Base-by-base conservation (phyloP, 30 jellyfish, hydroid and myxozoan genomes). In the Pelagia noctiluca region DNA sequence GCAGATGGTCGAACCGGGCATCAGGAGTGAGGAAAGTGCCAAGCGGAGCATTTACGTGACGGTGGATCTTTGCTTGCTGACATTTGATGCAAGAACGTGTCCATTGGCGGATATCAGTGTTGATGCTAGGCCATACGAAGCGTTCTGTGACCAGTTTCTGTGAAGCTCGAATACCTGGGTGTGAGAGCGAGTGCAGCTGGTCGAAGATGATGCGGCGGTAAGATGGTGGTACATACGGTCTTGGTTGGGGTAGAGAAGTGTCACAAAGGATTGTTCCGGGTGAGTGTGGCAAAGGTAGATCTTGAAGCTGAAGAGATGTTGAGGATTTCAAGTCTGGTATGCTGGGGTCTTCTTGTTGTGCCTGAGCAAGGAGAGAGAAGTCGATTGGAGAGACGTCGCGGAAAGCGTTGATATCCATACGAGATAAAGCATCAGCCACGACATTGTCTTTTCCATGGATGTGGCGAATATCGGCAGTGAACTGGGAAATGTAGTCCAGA, bases 151-250 rank as follows among this genome's bases (percentile, higher is more conserved):
- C 32, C 46, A 64, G 77, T 3, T 2, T 38, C 30, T 32, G 77
- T 2, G 77, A 18, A 28, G 77, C 77, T 18, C 77, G 63, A 19
- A 64, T 64, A 32, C 77, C 50, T 64, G 63, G 77, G 61, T 64
- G 77, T 22, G 77, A 64, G 28, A 64, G 19, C n/a, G 50, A 28
- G 30, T 64, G 77, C 26, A 2, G 50, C 48, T 28, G 16, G 50
- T 64, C 77, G 50, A 64, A 64, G 50, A 64, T 22, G 21, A 2
- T 2, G 3, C 61, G 77, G 50, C 50, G 50, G 50, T 1, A 64
- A 8, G 77, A 64, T 32, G 77, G 8, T 32, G 77, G 77, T 22
- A 64, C 63, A 64, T 32, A 64, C 62, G 61, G 62, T 28, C 46
- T 24, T 24, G 50, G 77, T 23, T 26, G 32, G 21, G 50, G 37